Conservation (phyloP, 92 coral and sea anemone species). For the Plumapathes pennacea region DNA sequence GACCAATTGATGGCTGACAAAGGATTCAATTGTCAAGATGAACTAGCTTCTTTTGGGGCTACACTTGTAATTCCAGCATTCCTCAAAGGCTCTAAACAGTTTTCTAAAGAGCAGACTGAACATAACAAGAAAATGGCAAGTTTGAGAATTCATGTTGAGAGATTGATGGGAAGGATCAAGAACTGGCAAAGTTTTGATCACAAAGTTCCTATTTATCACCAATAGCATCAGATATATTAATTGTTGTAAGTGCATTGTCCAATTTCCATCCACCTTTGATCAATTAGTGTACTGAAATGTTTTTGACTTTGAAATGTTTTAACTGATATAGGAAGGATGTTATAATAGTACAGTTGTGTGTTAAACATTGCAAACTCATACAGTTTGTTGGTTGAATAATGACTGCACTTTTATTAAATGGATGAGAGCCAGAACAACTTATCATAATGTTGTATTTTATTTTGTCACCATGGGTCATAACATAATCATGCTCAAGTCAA, state of each 20-base stretch:
- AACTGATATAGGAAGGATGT: too few species aligned
- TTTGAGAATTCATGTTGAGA: slow-evolving; percentile 50
- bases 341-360: too few species aligned
- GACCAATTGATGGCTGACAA: slow-evolving; percentile 51
- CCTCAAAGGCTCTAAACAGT: slow-evolving; percentile 23
- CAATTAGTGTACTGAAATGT: slow-evolving; percentile 6
- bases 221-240: slow-evolving; percentile 45
- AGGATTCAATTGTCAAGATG: slow-evolving; percentile 44
- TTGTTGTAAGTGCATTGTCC: slow-evolving; percentile 40
- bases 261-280: slow-evolving; percentile 60
- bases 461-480: too few species aligned
- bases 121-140: slow-evolving; percentile 63
- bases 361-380: too few species aligned
- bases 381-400: too few species aligned
- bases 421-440: too few species aligned
- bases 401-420: too few species aligned
- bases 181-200: slow-evolving; percentile 53
- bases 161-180: slow-evolving; percentile 51
- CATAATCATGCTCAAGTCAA: too few species aligned
- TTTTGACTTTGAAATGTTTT: background rate
- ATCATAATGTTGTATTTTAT: too few species aligned
- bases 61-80: slow-evolving; percentile 30
- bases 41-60: slow-evolving; percentile 47
- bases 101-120: slow-evolving; percentile 44
- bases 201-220: slow-evolving; percentile 43